Evolutionary conservation across 92 coral and sea anemone species (phyloP).

Genomic region (Siderastrea siderea): DNA sequence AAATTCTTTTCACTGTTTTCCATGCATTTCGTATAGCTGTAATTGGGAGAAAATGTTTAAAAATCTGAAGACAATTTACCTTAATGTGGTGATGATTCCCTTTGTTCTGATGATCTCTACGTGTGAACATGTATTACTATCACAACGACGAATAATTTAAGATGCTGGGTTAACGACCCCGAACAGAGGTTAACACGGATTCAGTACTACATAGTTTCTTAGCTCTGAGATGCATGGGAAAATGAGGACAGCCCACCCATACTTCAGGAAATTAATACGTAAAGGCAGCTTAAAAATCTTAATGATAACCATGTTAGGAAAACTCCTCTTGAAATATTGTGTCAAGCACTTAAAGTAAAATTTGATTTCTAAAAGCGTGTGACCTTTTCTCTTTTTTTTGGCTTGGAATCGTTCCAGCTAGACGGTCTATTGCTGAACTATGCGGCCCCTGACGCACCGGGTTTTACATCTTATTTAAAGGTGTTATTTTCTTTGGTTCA

Average conservation of each 20-base stretch:
- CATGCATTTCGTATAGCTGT: no score
- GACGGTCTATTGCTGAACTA: not conserved
- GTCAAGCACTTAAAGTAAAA: not conserved
- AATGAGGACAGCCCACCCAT: not conserved
- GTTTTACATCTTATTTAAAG: not conserved
- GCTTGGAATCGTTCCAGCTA: constrained; percentile 16
- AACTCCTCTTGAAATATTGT: not conserved
- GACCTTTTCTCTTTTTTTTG: not conserved
- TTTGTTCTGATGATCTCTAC: no score
- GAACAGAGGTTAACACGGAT: not conserved
- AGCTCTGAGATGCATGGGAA: not conserved
- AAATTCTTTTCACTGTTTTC: no score
- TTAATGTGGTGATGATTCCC: not conserved
- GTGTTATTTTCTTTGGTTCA: not conserved
- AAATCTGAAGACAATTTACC: no score
- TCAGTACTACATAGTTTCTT: not conserved
- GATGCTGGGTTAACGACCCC: no score
- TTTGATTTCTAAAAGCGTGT: not conserved
- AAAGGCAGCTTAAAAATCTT: not conserved
- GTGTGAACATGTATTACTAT: not conserved
- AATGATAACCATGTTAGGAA: not conserved
- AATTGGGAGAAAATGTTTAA: no score
- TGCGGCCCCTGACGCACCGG: not conserved
- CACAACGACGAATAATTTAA: no score
- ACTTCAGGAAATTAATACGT: not conserved